Evolutionary conservation across 1,140 invertebrate genomes (phyloP), one percentile per base, ranked within the genome.

Genomic region (Potamilus streckersoni): DNA sequence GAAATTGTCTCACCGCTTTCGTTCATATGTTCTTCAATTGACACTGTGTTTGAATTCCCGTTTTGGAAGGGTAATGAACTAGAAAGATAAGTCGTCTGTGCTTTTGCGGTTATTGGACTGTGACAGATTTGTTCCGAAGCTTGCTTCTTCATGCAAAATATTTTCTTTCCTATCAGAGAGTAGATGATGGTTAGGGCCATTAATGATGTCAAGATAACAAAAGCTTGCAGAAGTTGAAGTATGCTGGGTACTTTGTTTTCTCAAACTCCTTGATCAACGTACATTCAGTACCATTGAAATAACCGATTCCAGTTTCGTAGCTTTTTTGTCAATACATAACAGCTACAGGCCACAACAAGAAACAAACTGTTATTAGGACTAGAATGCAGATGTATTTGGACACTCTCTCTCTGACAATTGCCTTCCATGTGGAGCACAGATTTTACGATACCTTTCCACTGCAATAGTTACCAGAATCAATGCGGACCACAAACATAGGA

Each of bases 391-490:
- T 38, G 60, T 59, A 71, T 11, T 71, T 56, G 3, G 61, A 71
- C n/a, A 71, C 61, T 20, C 27, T 64, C 27, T 64, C 1, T 23
- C 20, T 20, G 60, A 58, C n/a, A 76, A 55, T 56, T 76, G 74
- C 1, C n/a, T 70, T 49, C 66, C 70, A 17, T 71, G 59, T 63
- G 74, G 74, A 57, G 49, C 62, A 27, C 67, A 69, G n/a, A 76
- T 76, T 76, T 76, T 76, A 20, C 74, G 59, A 38, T 56, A 76
- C 19, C 74, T 49, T 20, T 76, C 74, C 1, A 71, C 60, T 4
- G 74, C 61, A 59, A 76, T 76, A 0, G 71, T 62, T 15, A 76
- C 15, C 23, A 76, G 59, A 19, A 76, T 23, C 23, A 76, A 63
- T 16, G 62, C 74, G 2, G 74, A 70, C 56, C 74, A 59, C 61